Base-by-base conservation (phyloP, 2,113 vertebrate genomes). In the Oncorhynchus mykiss region DNA sequence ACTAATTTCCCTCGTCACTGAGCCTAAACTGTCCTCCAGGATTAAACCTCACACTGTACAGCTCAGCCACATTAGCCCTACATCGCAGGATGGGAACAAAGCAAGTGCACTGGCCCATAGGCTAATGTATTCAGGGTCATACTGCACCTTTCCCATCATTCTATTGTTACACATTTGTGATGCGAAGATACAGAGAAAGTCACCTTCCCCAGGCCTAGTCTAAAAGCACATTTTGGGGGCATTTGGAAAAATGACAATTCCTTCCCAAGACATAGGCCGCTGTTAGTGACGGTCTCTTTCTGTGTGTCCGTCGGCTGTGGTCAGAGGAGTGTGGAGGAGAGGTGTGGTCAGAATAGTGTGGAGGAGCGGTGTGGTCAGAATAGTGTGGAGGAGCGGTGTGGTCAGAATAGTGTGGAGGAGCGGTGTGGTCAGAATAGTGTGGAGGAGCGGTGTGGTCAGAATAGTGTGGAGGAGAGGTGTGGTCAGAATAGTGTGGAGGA, bases 41-140 rank as follows among this genome's bases (percentile, higher is more conserved):
- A 88, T 93, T 88, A 91, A 70, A 85, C 67, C 20, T 71, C 72
- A 74, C 72, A 69, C 75, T 67, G 45, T 69, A 57, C 79, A 71
- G 79, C 82, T 90, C 80, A 85, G 84, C 82, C 84, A 87, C 85
- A 83, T 85, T 78, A 80, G 80, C 75, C 86, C 82, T 80, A 85
- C 68, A 80, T 88, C 74, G 72, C 67, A 84, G 70, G 71, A 79
- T 77, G 65, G 82, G 86, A 91, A 89, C 87, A 91, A 92, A 91
- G 90, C 49, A 25, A 86, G 83, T 75, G 83, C 91, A 86, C 34
- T 34, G 14, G 82, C 29, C 82, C 81, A 3, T 76, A 34, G 73
- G 71, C 79, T 82, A 85, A 89, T 82, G 82, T 67, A 71, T 84
- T 86, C 79, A 83, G 80, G 84, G 81, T 88, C 84, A 80, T 86